A percentile compares a stretch with the other conserved stretches of the same genome.
These are phyloP conservation scores for Camptogramma bilineatum DNA, from an alignment of 2,888 invertebrate genomes.

Conservation along the genomic window DNA sequence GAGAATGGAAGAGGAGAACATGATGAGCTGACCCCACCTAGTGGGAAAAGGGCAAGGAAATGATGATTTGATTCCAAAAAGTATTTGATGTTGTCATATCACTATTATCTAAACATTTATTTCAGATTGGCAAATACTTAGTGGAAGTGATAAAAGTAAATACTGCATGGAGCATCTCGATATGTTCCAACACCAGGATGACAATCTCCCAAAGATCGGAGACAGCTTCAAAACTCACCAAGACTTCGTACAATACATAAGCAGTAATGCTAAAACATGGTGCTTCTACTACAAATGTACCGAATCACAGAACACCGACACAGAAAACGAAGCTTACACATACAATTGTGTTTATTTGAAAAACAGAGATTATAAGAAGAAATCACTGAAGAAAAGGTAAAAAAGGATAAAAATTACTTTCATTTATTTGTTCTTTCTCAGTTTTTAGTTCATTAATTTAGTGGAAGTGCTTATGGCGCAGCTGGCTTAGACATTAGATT, in stretches of 20 bases:
- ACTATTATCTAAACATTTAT: neutral
- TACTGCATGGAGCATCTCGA: constrained; percentile 52
- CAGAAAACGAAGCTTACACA: constrained; percentile 51
- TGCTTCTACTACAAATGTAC: constrained; percentile 59
- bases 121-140: constrained; percentile 35
- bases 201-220: constrained; percentile 56
- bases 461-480: too few species aligned
- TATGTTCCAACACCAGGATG: constrained; percentile 51
- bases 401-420: neutral
- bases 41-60: too few species aligned
- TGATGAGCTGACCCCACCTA: too few species aligned
- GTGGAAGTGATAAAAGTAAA: constrained; percentile 35
- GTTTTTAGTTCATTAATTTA: too few species aligned
- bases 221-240: constrained; percentile 57
- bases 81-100: neutral
- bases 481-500: too few species aligned
- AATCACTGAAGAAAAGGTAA: constrained; percentile 57
- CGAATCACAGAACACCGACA: constrained; percentile 53
- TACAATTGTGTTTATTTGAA: constrained; percentile 60
- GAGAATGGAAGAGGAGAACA: too few species aligned
- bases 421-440: neutral
- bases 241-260: constrained; percentile 59
- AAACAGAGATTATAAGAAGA: constrained; percentile 56
- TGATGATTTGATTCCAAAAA: neutral
- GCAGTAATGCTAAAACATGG: constrained; percentile 59